Percentiles rank a stretch among this genome's conserved stretches.
Conservation (phyloP, 2,113 vertebrate genomes). For the Silurus meridionalis region DNA sequence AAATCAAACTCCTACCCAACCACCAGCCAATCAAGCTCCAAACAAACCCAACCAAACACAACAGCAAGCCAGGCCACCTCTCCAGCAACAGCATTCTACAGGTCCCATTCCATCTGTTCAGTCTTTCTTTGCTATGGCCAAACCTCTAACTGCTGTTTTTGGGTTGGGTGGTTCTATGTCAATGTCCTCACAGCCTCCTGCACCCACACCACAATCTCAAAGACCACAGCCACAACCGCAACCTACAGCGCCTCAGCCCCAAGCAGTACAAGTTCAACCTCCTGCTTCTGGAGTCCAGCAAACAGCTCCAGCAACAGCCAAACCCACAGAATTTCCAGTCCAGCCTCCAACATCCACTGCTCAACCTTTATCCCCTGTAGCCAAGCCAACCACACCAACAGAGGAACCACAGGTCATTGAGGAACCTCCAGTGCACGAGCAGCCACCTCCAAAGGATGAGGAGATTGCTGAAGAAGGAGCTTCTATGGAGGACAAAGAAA, state of each 20-base stretch:
- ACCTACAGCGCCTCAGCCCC: conserved; percentile 44
- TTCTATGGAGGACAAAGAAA: conserved; percentile 58
- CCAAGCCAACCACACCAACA: conserved; percentile 42
- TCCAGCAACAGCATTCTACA: conserved; percentile 50
- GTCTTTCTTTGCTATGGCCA: conserved; percentile 77
- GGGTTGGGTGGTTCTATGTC: conserved; percentile 59
- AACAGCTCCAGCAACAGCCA: not conserved
- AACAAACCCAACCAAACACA: conserved; percentile 44
- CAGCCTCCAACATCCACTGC: conserved; percentile 20
- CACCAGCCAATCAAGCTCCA: conserved; percentile 56
- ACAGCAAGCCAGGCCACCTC: conserved; percentile 54
- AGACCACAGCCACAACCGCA: conserved; percentile 65
- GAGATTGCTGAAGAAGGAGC: conserved; percentile 58
- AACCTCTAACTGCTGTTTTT: conserved; percentile 73
- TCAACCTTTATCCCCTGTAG: conserved; percentile 55
- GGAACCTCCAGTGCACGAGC: conserved; percentile 42
- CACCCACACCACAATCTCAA: conserved; percentile 64
- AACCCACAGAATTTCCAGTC: conserved; percentile 31
- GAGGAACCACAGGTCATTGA: conserved; percentile 46
- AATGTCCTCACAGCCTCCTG: conserved; percentile 58
- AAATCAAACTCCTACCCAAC: conserved; percentile 56
- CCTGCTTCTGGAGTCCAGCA: conserved; percentile 43
- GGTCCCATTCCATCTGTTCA: conserved; percentile 60
- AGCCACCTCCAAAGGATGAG: conserved; percentile 54
- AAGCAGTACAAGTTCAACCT: conserved; percentile 53